Evolutionary conservation across 2,113 vertebrate genomes (phyloP), one percentile per base, ranked within the genome.

Genomic region (Alectura lathami): DNA sequence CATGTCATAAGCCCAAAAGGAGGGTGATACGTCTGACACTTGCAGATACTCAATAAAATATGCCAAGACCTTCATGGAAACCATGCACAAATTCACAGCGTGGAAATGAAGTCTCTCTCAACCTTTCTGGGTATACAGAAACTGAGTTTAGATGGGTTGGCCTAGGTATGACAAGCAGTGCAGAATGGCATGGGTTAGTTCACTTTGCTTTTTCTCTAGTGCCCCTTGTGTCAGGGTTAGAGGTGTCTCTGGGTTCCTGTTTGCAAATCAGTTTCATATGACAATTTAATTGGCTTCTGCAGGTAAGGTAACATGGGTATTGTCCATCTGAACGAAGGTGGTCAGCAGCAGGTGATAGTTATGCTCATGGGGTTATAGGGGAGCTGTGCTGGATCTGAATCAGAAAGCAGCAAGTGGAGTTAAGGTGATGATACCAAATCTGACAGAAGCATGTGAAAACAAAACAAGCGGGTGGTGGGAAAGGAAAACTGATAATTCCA

Each of bases 381-480:
- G 42, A 83, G n/a, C 27, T 36, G 30, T 11, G 6, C 48, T 48
- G 51, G 38, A 21, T 40, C 30, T 9, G 20, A 66, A 40, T 40
- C 57, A 67, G 42, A 70, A 47, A 70, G 36, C 42, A 75, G 45
- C 20, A 32, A 57, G 51, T 47, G 20, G 9, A 26, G 11, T 43
- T 40, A 45, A 63, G 51, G 62, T 48, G 38, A 8, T 30, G 20
- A 21, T 50, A 9, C 8, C 16, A 56, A 60, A 66, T 70, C 18
- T 38, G 36, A 51, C 8, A 51, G 40, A 45, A 63, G 75, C 48
- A 32, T 4, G 6, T n/a, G 32, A 29, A 88, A 84, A 81, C 23
- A 67, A 40, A 93, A 59, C 13, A 83, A 83, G 23, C 3, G 1
- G 4, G 5, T 5, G 4, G 0, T n/a, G 6, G 4, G 0, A 29